Evolutionary conservation across 2,797 vertebrate genomes (phyloP).

Genomic region (Gymnothorax javanicus): DNA sequence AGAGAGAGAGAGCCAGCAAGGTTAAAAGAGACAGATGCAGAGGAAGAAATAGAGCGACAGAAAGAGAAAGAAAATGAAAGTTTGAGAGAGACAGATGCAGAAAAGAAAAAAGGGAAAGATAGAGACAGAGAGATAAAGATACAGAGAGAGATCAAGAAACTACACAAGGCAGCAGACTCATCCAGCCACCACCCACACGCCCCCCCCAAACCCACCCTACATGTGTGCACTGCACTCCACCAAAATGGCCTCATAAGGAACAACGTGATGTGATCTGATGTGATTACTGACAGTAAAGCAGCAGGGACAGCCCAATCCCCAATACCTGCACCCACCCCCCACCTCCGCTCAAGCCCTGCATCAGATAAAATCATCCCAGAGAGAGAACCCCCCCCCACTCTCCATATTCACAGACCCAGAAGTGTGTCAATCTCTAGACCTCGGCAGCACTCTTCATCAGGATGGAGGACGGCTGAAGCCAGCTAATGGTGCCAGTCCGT

Average conservation of each 20-base stretch:
- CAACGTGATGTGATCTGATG: not conserved
- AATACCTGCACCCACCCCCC: not conserved
- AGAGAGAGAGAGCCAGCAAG: not conserved
- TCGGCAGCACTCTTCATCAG: not conserved
- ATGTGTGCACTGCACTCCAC: too few relatives aligned
- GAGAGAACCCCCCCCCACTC: not conserved
- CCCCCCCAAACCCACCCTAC: not conserved
- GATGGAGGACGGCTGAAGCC: not conserved
- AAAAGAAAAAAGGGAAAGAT: too few relatives aligned
- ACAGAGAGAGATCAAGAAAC: too few relatives aligned
- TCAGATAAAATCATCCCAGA: not conserved
- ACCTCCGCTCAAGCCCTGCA: not conserved
- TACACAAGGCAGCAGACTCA: too few relatives aligned
- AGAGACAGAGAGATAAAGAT: too few relatives aligned
- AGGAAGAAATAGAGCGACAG: too few relatives aligned
- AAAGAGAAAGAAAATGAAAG: too few relatives aligned
- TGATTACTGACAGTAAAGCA: not conserved
- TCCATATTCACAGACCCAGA: not conserved
- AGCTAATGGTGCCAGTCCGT: slow-evolving; percentile 4
- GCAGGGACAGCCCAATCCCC: not conserved
- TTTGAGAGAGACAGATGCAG: too few relatives aligned
- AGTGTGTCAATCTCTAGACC: slow-evolving; percentile 14
- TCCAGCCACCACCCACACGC: not conserved
- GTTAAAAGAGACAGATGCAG: too few relatives aligned
- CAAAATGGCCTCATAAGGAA: not conserved